phyloP scores from a whole-genome alignment of 1,140 invertebrate genomes.

The Centruroides sculpturatus region DNA sequence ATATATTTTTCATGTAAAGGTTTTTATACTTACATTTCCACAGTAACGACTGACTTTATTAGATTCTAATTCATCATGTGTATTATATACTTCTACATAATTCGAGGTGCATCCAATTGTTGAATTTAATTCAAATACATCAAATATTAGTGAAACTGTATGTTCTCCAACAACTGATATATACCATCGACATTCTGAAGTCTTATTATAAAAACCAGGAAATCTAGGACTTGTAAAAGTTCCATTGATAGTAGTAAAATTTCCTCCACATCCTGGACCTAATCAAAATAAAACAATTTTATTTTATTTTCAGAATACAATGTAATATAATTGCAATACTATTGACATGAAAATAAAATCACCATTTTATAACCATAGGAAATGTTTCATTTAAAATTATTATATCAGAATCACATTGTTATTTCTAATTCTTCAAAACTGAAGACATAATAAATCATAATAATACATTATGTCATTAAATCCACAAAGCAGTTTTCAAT shows the following conservation, averaged over 20 bases:
- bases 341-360: too few relatives aligned
- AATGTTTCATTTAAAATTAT: too few relatives aligned
- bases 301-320: too few relatives aligned
- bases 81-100: background rate
- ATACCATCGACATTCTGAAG: background rate
- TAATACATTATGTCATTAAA: too few relatives aligned
- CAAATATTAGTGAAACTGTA: background rate
- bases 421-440: too few relatives aligned
- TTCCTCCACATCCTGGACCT: background rate
- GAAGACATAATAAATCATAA: too few relatives aligned
- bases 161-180: background rate
- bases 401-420: too few relatives aligned
- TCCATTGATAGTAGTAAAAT: background rate
- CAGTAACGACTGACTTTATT: background rate
- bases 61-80: background rate
- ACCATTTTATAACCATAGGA: too few relatives aligned
- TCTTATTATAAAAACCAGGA: background rate
- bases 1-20: too few relatives aligned
- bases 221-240: background rate
- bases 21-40: background rate
- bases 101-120: background rate
- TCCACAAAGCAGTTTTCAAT: too few relatives aligned
- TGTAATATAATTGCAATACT: too few relatives aligned
- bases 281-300: too few relatives aligned
- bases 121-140: background rate